Evolutionary conservation across 2,888 invertebrate species (phyloP), one percentile per base, ranked within the genome.

Genomic region (Coleophora flavipennella): DNA sequence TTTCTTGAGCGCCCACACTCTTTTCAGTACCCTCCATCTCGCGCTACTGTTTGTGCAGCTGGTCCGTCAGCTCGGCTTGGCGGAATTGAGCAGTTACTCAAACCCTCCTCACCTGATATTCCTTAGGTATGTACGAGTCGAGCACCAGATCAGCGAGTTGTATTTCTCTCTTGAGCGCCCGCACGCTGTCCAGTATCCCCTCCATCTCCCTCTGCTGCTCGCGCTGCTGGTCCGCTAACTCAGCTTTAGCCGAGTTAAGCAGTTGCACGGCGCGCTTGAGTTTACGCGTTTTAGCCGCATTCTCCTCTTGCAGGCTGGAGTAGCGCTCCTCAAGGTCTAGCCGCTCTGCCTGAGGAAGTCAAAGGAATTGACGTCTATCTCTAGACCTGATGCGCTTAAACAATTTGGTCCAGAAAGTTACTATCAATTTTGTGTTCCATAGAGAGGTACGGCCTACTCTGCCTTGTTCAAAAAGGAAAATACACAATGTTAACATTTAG

Each of bases 121-220:
- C 94, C 57, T 90, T 90, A 1, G 99, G 99, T 69, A 99, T 96
- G 66, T 96, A 98, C 33, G 91, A 91, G 66, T 97, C 95, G 29
- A 99, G 90, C 52, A 99, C 92, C 6, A 96, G 79, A 69, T 95
- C 95, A 36, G 97, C 95, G 1, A 98, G 86, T 45, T 96, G 94
- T 33, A 97, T 86, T 76, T 99, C 99, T 40, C 96, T 85, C 41
- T 93, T 92, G 38, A 99, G 87, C 40, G 96, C 93, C 10, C 98
- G 85, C 36, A 98, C 94, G 55, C 94, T 96, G 69, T 99, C 98
- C 51, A 97, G 84, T 12, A 99, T 89, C 1, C 95, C 95, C 73
- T 99, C 99, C 91, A 97, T 96, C 83, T 99, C 98, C 32, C 97
- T 81, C 81, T 98, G 97, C 66, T 98, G 97, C 59, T 99, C 99